Evolutionary conservation across 2,797 vertebrate species (phyloP).

Genomic region (Atherinosoma microstoma): DNA sequence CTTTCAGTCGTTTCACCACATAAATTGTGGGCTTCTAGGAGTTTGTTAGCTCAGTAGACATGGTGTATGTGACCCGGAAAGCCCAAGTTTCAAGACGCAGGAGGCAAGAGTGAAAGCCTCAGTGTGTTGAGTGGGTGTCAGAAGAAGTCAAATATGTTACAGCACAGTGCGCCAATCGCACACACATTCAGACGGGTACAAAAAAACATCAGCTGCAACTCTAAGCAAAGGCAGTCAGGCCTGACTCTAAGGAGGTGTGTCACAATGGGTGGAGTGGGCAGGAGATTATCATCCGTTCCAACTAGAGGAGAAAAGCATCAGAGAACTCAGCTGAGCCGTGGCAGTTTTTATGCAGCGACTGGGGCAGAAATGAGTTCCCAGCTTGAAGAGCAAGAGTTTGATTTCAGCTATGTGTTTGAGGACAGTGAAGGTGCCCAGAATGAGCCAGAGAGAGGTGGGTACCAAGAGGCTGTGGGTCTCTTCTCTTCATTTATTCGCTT

Average conservation of each 20-base stretch:
- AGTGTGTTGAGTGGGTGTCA: conserved; percentile 61
- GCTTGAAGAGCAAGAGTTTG: conserved; percentile 88
- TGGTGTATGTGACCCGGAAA: conserved; percentile 51
- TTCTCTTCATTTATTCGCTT: not conserved
- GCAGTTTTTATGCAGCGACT: conserved; percentile 10
- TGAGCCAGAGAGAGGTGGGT: conserved; percentile 72
- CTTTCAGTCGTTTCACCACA: conserved; percentile 38
- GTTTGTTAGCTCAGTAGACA: conserved; percentile 44
- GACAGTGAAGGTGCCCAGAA: conserved; percentile 83
- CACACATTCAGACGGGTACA: conserved; percentile 22
- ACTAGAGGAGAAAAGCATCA: conserved; percentile 41
- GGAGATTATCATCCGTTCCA: conserved; percentile 56
- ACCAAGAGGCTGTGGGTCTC: not conserved
- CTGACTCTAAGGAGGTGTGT: conserved; percentile 67
- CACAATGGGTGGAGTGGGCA: conserved; percentile 60
- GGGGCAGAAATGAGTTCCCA: conserved; percentile 84
- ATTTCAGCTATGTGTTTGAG: conserved; percentile 91
- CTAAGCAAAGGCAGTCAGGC: conserved; percentile 61
- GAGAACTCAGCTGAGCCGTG: conserved; percentile 36
- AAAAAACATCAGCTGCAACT: conserved; percentile 44
- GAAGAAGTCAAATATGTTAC: conserved; percentile 52
- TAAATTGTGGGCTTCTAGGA: conserved; percentile 42
- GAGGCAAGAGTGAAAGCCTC: conserved; percentile 62
- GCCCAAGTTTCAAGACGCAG: conserved; percentile 47
- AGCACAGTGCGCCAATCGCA: conserved; percentile 29